Conservation (phyloP, 2,797 vertebrate genomes). For the Mus spretus region DNA sequence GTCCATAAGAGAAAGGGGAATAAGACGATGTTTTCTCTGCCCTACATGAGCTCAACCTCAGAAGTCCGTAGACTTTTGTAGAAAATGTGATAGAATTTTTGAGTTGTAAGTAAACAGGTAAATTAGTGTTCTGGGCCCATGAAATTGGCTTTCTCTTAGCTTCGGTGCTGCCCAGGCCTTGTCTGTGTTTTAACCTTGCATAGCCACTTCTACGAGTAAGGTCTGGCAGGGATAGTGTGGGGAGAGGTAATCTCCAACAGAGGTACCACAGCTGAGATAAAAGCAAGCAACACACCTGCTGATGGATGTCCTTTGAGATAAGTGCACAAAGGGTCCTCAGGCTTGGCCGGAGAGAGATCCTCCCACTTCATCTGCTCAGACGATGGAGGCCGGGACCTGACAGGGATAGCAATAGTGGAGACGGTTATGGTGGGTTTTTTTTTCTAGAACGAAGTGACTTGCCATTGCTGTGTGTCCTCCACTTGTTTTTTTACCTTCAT, state of each 20-base stretch:
- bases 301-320: conserved; percentile 77
- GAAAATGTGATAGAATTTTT: background rate
- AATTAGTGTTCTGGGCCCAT: background rate
- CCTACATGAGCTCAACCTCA: background rate
- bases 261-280: conserved; percentile 78
- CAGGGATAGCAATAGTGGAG: background rate
- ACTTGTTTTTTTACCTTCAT: background rate
- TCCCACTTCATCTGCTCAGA: background rate
- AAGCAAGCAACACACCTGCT: conserved; percentile 79
- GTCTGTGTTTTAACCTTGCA: conserved; percentile 67
- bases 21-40: background rate
- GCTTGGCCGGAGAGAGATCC: conserved; percentile 69
- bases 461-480: background rate
- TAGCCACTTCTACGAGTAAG: conserved; percentile 67
- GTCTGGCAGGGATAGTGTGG: conserved; percentile 41
- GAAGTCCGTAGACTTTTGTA: background rate
- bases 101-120: background rate
- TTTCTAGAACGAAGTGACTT: background rate
- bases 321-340: background rate
- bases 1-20: background rate
- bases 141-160: conserved; percentile 4
- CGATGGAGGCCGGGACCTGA: background rate
- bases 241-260: conserved; percentile 71
- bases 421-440: background rate
- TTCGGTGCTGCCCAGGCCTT: conserved; percentile 58